These are phyloP conservation scores for Polydrusus tereticollis DNA, from an alignment of 2,888 invertebrate genomes.

Conservation along the genomic window DNA sequence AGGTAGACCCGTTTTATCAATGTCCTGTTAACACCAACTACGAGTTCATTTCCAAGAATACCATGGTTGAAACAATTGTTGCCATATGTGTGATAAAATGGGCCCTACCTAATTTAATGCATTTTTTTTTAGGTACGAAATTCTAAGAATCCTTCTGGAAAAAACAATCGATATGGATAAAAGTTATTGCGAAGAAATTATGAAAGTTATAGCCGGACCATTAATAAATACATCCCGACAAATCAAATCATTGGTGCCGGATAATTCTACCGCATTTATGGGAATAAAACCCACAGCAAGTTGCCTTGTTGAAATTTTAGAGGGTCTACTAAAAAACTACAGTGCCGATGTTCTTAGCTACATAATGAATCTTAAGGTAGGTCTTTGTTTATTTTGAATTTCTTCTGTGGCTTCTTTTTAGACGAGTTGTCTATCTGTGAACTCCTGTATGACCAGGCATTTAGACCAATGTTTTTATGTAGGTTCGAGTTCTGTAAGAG, in stretches of 20 bases:
- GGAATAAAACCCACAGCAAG: slow-evolving; percentile 10
- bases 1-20: no score
- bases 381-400: neutral
- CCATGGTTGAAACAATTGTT: no score
- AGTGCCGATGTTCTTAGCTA: slow-evolving; percentile 12
- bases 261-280: neutral
- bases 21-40: no score
- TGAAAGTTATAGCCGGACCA: slow-evolving; percentile 9
- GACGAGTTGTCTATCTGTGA: no score
- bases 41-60: no score
- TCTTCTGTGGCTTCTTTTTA: no score
- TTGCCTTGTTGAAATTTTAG: slow-evolving; percentile 35
- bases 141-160: slow-evolving; percentile 29
- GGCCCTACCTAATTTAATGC: neutral
- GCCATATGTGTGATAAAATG: no score
- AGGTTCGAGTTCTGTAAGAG: no score
- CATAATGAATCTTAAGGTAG: slow-evolving; percentile 28
- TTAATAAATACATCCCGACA: slow-evolving; percentile 1
- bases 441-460: no score
- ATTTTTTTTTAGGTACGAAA: slow-evolving; percentile 22
- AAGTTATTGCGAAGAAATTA: slow-evolving; percentile 21
- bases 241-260: neutral
- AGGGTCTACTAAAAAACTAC: slow-evolving; percentile 28
- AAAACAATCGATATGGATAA: slow-evolving; percentile 13
- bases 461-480: no score